phyloP scores from a whole-genome alignment of 2,113 vertebrate species.

The Rhinolophus ferrumequinum region DNA sequence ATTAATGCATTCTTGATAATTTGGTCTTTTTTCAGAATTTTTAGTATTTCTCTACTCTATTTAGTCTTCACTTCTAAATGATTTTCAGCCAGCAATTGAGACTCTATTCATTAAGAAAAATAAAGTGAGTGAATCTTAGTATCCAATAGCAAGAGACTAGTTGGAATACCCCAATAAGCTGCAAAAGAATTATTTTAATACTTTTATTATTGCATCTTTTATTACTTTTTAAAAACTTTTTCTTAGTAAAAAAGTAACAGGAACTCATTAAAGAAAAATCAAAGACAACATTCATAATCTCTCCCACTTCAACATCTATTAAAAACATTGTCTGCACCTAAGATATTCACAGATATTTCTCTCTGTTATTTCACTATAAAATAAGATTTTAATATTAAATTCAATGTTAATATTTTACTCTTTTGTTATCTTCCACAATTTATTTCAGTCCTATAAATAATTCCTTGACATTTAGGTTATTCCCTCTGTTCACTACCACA shows the following conservation, averaged over 20 bases:
- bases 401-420: no score
- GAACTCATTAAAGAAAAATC: conserved; percentile 41
- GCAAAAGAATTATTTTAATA: not conserved
- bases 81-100: not conserved
- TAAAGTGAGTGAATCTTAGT: not conserved
- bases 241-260: not conserved
- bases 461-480: not conserved
- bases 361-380: not conserved
- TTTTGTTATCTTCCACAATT: not conserved
- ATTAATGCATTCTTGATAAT: not conserved
- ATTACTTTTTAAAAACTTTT: not conserved
- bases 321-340: not conserved
- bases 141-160: not conserved
- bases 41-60: not conserved
- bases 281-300: not conserved
- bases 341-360: not conserved
- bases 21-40: not conserved
- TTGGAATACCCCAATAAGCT: not conserved
- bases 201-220: not conserved
- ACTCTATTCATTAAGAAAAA: conserved; percentile 1
- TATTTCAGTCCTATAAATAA: not conserved
- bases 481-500: not conserved
- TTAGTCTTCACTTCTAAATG: not conserved
- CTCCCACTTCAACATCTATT: not conserved
- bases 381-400: not conserved